A percentile compares a stretch with the other conserved stretches of the same genome.
Conservation (phyloP, 2,113 vertebrate genomes). For the Chloropsis cyanopogon region DNA sequence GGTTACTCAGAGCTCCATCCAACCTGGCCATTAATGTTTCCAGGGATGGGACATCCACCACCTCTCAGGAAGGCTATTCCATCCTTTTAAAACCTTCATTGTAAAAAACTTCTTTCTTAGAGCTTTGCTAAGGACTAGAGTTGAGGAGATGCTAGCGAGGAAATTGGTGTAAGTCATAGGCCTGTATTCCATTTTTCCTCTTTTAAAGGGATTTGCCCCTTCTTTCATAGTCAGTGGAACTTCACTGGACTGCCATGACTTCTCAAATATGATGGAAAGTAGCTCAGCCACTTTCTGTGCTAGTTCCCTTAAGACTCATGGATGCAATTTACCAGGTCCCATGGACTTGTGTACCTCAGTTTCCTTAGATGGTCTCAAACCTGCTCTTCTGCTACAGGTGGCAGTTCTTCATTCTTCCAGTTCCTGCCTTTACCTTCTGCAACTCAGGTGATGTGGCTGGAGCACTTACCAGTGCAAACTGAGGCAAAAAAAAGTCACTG, state of each 20-base stretch:
- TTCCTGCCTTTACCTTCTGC: not conserved
- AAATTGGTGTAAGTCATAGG: not conserved
- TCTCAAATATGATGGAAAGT: not conserved
- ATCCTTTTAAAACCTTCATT: not conserved
- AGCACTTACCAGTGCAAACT: not conserved
- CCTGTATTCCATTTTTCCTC: not conserved
- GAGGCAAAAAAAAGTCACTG: not conserved
- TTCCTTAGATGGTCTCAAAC: not conserved
- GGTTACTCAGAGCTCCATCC: not conserved
- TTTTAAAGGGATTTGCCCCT: not conserved
- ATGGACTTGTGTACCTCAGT: not conserved
- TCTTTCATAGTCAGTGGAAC: not conserved
- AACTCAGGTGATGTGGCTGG: not conserved
- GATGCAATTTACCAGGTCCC: not conserved
- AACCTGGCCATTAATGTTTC: not conserved
- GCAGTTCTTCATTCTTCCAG: not conserved
- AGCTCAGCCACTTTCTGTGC: not conserved
- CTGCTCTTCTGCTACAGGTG: not conserved
- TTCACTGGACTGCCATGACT: not conserved
- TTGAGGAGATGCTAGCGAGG: accelerated
- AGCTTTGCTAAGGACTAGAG: not conserved
- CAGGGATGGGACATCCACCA: not conserved
- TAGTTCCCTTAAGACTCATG: not conserved
- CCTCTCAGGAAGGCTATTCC: not conserved
- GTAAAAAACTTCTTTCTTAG: not conserved